Evolutionary conservation across 2,888 invertebrate species (phyloP), one percentile per base, ranked within the genome.

Genomic region (Catonia carolina): DNA sequence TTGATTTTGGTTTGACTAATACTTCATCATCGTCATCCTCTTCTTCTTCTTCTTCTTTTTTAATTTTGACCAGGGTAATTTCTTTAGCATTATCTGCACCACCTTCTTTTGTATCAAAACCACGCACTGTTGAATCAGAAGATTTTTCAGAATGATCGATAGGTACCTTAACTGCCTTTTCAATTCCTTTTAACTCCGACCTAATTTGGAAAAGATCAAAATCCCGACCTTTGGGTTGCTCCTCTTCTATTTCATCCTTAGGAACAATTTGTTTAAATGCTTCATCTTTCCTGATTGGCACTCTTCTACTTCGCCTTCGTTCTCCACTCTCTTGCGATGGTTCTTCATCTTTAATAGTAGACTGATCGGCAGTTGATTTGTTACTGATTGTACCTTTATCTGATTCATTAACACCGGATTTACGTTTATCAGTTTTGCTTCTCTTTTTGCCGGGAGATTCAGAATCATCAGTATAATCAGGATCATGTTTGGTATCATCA

Each of bases 201-300:
- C 89, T 77, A 57, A 91, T 89, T 74, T 89, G 87, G 72, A 86
- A 89, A 20, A 91, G 76, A 72, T 91, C 90, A 69, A 86, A 89
- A 68, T 89, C 89, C 3, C 87, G 78, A 1, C 84, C 84, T 68
- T 82, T 82, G 0, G 79, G 78, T 51, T 73, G 73, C 22, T 77
- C 76, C 12, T 76, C 77, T 47, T 77, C 77, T 42, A 74, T 76
- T 37, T 78, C 77, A 5, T 73, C 70, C 27, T 27, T 27, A 6
- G 27, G 27, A 6, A 27, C 27, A 4, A 27, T 27, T 6, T 27
- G 4, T 27, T 27, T 27, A 27, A 27, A 72, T 12, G 72, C 72
- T 56, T 74, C 73, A 0, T 71, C 63, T 58, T 72, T 73, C 20
- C 71, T 73, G 8, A 73, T 69, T 2, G 71, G 68, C 65, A 73